A percentile compares a stretch with the other conserved stretches of the same genome.
These are phyloP conservation scores for Lamellibrachia satsuma DNA, from an alignment of 2,888 invertebrate genomes.

Conservation along the genomic window DNA sequence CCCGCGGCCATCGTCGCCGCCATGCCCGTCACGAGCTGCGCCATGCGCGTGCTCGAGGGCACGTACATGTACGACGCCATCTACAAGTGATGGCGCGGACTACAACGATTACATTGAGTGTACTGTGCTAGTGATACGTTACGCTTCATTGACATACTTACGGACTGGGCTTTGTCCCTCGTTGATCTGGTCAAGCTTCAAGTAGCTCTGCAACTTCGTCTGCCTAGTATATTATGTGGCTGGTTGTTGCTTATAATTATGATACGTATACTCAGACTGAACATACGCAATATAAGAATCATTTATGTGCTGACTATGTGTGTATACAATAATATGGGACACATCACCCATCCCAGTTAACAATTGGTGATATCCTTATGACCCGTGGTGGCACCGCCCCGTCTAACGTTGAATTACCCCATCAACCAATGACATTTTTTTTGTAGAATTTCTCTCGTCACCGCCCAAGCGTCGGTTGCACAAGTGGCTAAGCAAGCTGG, in stretches of 20 bases:
- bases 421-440: neutral
- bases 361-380: neutral
- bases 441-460: neutral
- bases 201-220: neutral
- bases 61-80: neutral
- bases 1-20: neutral
- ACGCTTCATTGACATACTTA: neutral
- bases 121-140: neutral
- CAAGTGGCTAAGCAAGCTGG: neutral
- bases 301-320: neutral
- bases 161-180: neutral
- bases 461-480: too few relatives aligned
- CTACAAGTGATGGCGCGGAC: neutral
- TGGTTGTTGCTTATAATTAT: neutral
- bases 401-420: neutral
- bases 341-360: neutral
- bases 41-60: slow-evolving; percentile 8
- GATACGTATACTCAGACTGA: neutral
- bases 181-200: neutral
- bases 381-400: neutral
- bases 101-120: too few relatives aligned
- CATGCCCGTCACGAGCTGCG: slow-evolving; percentile 14
- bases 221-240: neutral
- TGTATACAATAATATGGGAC: neutral
- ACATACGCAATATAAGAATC: neutral